phyloP scores from a whole-genome alignment of 30 jellyfish, hydroid and myxozoan genomes.

The Hydractinia echinata region DNA sequence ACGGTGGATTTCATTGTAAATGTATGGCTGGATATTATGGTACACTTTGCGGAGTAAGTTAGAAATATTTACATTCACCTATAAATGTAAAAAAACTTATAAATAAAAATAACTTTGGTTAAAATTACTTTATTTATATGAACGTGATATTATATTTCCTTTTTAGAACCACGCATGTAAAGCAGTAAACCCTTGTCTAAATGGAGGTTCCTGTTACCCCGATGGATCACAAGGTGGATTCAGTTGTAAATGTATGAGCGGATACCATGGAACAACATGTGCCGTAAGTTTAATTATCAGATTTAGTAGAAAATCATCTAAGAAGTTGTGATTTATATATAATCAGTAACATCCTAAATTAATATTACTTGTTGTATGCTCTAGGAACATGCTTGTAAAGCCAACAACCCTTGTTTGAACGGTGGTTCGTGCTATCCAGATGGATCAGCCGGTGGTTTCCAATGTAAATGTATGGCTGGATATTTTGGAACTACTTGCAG shows the following conservation, averaged over 20 bases:
- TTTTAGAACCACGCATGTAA: background rate
- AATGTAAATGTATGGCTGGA: constrained; percentile 71
- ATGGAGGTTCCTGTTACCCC: constrained; percentile 51
- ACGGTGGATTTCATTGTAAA: constrained; percentile 52
- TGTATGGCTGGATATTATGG: constrained; percentile 66
- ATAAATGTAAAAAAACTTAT: too few species aligned
- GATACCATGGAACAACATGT: constrained; percentile 48
- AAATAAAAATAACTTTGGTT: too few species aligned
- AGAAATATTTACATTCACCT: too few species aligned
- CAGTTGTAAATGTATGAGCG: constrained; percentile 61
- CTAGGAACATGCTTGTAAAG: constrained; percentile 20
- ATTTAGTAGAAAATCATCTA: too few species aligned
- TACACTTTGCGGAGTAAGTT: constrained; percentile 49
- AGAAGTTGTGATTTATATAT: too few species aligned
- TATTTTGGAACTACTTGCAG: constrained; percentile 59
- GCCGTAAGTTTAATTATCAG: background rate
- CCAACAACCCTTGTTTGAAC: constrained; percentile 12
- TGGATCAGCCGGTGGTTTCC: constrained; percentile 11
- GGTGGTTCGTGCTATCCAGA: constrained; percentile 13
- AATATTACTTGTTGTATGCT: background rate
- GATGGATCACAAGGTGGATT: constrained; percentile 51
- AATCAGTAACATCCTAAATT: too few species aligned
- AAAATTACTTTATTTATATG: too few species aligned
- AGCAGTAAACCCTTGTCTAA: constrained; percentile 73
- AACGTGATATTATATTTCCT: background rate